phyloP scores from a whole-genome alignment of 2,888 invertebrate genomes.

The Mechanitis messenoides region DNA sequence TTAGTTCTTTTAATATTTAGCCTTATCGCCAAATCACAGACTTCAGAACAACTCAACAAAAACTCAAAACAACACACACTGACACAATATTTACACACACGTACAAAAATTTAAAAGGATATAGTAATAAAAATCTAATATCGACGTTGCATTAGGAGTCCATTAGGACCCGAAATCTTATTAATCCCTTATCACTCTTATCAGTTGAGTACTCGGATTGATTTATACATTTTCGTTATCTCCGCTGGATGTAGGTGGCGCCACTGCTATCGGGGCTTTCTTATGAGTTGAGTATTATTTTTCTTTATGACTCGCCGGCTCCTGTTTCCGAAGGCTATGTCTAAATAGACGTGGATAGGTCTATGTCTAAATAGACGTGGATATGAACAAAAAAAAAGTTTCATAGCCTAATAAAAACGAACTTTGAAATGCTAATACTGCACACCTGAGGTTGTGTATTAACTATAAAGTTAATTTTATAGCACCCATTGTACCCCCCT shows the following conservation, averaged over 20 bases:
- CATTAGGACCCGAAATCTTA: slow-evolving; percentile 38
- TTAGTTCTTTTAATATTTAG: neutral
- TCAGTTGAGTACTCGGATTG: slow-evolving; percentile 39
- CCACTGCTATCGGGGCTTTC: slow-evolving; percentile 33
- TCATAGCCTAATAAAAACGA: too few species aligned
- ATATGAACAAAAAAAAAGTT: too few species aligned
- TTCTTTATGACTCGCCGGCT: slow-evolving; percentile 1
- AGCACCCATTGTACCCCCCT: too few species aligned
- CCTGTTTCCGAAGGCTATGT: neutral
- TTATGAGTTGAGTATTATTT: slow-evolving; percentile 29
- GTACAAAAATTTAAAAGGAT: slow-evolving; percentile 18
- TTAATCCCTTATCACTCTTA: slow-evolving; percentile 42
- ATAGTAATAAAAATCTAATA: slow-evolving; percentile 27
- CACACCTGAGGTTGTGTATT: too few species aligned
- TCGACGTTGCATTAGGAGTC: slow-evolving; percentile 36
- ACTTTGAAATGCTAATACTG: too few species aligned
- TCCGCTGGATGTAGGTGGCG: slow-evolving; percentile 41
- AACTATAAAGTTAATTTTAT: too few species aligned
- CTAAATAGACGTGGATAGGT: too few species aligned
- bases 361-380: too few species aligned
- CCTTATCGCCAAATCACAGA: neutral
- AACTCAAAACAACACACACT: neutral
- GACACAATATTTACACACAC: neutral
- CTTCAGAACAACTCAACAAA: neutral
- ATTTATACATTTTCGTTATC: slow-evolving; percentile 44